Percentiles rank a stretch among this genome's conserved stretches.
phyloP scores from a whole-genome alignment of 2,888 invertebrate species.

The Phaonia tiefii region DNA sequence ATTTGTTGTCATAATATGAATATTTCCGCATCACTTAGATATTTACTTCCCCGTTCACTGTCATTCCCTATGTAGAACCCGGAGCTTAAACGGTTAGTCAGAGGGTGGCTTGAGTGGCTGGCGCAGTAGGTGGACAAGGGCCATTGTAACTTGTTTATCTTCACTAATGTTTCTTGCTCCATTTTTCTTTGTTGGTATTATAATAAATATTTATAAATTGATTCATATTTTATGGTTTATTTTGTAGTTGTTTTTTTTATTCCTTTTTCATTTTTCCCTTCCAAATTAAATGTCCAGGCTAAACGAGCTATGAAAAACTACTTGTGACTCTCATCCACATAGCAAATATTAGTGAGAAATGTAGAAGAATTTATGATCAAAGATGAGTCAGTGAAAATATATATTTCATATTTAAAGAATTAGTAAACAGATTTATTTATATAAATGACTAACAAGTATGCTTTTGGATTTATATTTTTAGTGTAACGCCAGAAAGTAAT shows the following conservation, averaged over 20 bases:
- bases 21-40: slow-evolving; percentile 52
- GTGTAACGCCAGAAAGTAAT: not conserved
- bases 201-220: slow-evolving; percentile 69
- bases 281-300: not conserved
- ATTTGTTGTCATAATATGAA: slow-evolving; percentile 38
- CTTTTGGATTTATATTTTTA: not conserved
- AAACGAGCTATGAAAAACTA: slow-evolving; percentile 6
- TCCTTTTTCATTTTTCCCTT: too few species aligned
- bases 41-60: slow-evolving; percentile 9
- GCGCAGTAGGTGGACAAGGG: too few species aligned
- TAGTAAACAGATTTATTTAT: slow-evolving; percentile 44
- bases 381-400: slow-evolving; percentile 53
- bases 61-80: too few species aligned
- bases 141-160: not conserved
- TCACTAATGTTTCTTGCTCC: not conserved
- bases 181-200: slow-evolving; percentile 24
- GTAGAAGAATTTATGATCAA: slow-evolving; percentile 52
- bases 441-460: slow-evolving; percentile 39
- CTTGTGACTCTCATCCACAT: slow-evolving; percentile 16
- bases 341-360: not conserved
- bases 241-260: not conserved
- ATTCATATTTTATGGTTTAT: slow-evolving; percentile 63
- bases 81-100: too few species aligned
- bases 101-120: too few species aligned
- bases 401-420: slow-evolving; percentile 21